Percentiles rank a stretch among this genome's conserved stretches.
phyloP scores from a whole-genome alignment of 2,888 invertebrate species.

The Blastobasis adustella region DNA sequence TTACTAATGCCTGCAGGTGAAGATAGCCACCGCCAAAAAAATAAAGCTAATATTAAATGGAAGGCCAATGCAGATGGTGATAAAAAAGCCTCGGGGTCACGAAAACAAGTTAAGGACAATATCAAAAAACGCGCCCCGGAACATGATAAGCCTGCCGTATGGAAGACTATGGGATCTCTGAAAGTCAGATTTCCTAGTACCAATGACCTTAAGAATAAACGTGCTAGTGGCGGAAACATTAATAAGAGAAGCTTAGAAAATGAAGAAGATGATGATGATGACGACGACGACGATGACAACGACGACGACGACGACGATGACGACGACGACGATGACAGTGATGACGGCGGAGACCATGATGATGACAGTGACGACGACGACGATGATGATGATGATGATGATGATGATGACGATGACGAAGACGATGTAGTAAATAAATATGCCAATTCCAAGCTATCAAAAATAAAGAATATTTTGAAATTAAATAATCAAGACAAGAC shows the following conservation, averaged over 20 bases:
- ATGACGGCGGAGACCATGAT: slow-evolving; percentile 33
- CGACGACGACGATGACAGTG: slow-evolving; percentile 36
- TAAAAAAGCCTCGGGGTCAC: slow-evolving; percentile 48
- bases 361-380: slow-evolving; percentile 52
- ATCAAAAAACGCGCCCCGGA: slow-evolving; percentile 25
- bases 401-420: slow-evolving; percentile 49
- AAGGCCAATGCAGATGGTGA: slow-evolving; percentile 71
- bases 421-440: slow-evolving; percentile 32
- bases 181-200: slow-evolving; percentile 39
- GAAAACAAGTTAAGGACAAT: slow-evolving; percentile 29
- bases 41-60: slow-evolving; percentile 63
- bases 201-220: slow-evolving; percentile 17
- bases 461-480: slow-evolving; percentile 28
- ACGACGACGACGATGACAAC: slow-evolving; percentile 24
- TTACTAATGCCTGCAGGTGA: slow-evolving; percentile 77
- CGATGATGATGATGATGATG: slow-evolving; percentile 34
- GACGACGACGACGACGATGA: slow-evolving; percentile 39
- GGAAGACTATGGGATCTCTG: slow-evolving; percentile 50
- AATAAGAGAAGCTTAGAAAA: slow-evolving; percentile 12
- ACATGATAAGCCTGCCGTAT: slow-evolving; percentile 28
- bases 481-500: slow-evolving; percentile 23
- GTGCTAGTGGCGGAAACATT: slow-evolving; percentile 13
- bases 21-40: slow-evolving; percentile 66
- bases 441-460: slow-evolving; percentile 23
- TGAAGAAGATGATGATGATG: slow-evolving; percentile 30